Evolutionary conservation across 2,797 vertebrate genomes (phyloP).

Genomic region (Tympanoctomys barrerae): DNA sequence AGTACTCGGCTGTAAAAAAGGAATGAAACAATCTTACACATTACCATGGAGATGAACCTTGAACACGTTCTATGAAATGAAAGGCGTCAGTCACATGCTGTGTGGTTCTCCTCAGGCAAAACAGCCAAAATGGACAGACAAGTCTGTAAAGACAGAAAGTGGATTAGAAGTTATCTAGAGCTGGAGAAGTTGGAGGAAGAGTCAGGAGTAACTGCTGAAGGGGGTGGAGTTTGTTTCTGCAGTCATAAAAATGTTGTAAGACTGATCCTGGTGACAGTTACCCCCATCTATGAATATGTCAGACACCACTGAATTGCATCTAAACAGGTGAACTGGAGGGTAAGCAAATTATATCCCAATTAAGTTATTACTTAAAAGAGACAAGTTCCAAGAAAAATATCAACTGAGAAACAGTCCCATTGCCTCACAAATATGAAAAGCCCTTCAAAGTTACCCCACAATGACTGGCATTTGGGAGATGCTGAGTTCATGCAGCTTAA

Average conservation of each 20-base stretch:
- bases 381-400: neutral
- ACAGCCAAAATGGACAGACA: neutral
- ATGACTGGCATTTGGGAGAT: neutral
- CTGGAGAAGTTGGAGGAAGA: neutral
- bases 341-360: neutral
- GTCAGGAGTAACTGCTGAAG: accelerated
- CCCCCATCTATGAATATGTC: neutral
- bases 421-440: neutral
- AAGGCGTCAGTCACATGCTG: neutral
- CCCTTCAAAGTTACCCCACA: neutral
- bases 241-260: neutral
- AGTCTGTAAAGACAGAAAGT: neutral
- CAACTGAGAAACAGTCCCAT: neutral
- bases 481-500: neutral
- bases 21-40: neutral
- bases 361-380: neutral
- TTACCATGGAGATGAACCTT: neutral
- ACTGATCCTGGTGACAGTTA: neutral
- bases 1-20: neutral
- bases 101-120: neutral
- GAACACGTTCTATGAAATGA: neutral
- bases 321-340: neutral
- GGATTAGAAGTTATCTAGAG: neutral
- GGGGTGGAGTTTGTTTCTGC: neutral
- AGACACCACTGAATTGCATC: neutral